phyloP scores from a whole-genome alignment of 2,797 vertebrate species.

The Pseudomugil gertrudae region DNA sequence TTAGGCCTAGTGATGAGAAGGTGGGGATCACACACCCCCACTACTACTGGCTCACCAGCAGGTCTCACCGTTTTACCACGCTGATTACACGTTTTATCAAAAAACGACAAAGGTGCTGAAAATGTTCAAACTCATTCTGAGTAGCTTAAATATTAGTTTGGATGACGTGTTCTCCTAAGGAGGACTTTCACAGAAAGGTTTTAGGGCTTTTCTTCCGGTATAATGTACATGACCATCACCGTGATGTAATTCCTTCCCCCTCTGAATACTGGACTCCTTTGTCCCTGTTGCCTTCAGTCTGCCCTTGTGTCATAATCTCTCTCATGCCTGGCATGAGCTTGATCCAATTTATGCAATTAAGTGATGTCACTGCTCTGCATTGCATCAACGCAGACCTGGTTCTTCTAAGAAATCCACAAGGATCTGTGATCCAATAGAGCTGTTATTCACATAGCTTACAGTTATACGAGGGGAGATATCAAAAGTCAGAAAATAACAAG shows the following conservation, averaged over 20 bases:
- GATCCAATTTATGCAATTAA: constrained; percentile 69
- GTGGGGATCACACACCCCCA: constrained; percentile 56
- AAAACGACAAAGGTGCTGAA: neutral
- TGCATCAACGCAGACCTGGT: constrained; percentile 39
- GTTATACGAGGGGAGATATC: constrained; percentile 55
- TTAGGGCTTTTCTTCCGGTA: constrained; percentile 15
- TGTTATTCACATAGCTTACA: constrained; percentile 60
- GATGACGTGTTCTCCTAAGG: neutral
- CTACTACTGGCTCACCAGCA: constrained; percentile 32
- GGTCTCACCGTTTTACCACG: constrained; percentile 28
- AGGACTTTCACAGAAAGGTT: neutral
- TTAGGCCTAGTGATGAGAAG: constrained; percentile 65
- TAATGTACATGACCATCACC: constrained; percentile 48
- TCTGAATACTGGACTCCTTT: constrained; percentile 46
- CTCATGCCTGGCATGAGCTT: constrained; percentile 49
- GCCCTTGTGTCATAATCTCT: constrained; percentile 68
- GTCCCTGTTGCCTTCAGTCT: constrained; percentile 43
- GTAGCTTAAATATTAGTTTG: neutral
- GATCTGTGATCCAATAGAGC: constrained; percentile 51
- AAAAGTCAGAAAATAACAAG: constrained; percentile 70
- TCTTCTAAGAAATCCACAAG: constrained; percentile 55
- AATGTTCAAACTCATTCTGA: constrained; percentile 6
- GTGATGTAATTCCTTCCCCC: constrained; percentile 60
- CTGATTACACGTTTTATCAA: constrained; percentile 1
- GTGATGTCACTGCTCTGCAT: constrained; percentile 66